Percentiles rank a stretch among this genome's conserved stretches.
phyloP scores from a whole-genome alignment of 2,113 vertebrate species.

The Cardinalis cardinalis region DNA sequence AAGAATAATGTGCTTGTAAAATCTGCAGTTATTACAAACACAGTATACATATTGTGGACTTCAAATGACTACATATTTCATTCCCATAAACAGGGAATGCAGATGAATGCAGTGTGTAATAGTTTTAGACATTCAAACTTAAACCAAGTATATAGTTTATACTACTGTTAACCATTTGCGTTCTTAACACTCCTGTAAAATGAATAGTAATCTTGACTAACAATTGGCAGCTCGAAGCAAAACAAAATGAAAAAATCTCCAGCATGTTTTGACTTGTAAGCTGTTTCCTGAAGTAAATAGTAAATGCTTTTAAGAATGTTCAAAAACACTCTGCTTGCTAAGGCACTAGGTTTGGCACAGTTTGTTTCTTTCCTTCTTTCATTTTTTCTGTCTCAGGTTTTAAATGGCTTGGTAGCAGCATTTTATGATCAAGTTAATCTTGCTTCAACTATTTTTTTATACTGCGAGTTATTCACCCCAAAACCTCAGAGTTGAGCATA shows the following conservation, averaged over 20 bases:
- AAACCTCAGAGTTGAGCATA: background rate
- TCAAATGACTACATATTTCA: conserved; percentile 83
- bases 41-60: conserved; percentile 84
- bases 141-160: conserved; percentile 72
- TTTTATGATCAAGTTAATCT: background rate
- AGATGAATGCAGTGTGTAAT: conserved; percentile 77
- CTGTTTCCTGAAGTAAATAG: conserved; percentile 54
- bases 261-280: conserved; percentile 8
- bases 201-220: conserved; percentile 65
- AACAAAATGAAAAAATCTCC: background rate
- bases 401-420: background rate
- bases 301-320: conserved; percentile 28
- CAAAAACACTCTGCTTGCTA: background rate
- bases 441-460: background rate
- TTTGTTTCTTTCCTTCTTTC: background rate
- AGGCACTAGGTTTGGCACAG: background rate
- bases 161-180: conserved; percentile 75
- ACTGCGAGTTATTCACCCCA: background rate
- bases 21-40: conserved; percentile 87
- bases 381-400: background rate
- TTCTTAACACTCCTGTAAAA: conserved; percentile 74
- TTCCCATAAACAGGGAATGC: conserved; percentile 81
- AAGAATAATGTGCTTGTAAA: conserved; percentile 90
- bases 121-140: conserved; percentile 74
- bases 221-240: conserved; percentile 55